These are phyloP conservation scores for Bombylius major DNA, from an alignment of 2,888 invertebrate genomes.

Conservation along the genomic window DNA sequence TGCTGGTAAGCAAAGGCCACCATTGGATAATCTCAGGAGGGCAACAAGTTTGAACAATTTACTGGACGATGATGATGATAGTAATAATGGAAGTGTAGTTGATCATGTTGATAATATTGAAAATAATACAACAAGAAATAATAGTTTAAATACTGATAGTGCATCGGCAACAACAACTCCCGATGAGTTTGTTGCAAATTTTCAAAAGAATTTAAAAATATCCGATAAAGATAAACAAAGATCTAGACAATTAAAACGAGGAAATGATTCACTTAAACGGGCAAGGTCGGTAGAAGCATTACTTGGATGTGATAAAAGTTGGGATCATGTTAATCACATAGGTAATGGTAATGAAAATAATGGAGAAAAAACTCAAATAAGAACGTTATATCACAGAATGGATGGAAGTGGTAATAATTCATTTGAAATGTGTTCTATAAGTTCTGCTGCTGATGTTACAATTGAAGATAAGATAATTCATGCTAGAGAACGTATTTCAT, in stretches of 20 bases:
- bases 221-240: slow-evolving; percentile 9
- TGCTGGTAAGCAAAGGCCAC: slow-evolving; percentile 48
- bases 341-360: not conserved
- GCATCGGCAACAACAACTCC: not conserved
- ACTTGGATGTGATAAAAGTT: slow-evolving; percentile 47
- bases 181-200: slow-evolving; percentile 11
- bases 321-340: slow-evolving; percentile 19
- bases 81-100: slow-evolving; percentile 25
- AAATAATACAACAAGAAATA: slow-evolving; percentile 4
- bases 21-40: slow-evolving; percentile 56
- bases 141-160: not conserved
- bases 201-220: slow-evolving; percentile 11
- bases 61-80: slow-evolving; percentile 50
- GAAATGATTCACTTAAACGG: slow-evolving; percentile 59
- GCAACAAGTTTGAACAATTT: slow-evolving; percentile 77
- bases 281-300: slow-evolving; percentile 79
- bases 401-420: not conserved
- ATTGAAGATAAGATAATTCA: slow-evolving; percentile 36
- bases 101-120: slow-evolving; percentile 12
- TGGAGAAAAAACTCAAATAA: not conserved
- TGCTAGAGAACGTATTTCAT: slow-evolving; percentile 37
- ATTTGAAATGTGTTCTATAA: not conserved
- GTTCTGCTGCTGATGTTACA: slow-evolving; percentile 20
- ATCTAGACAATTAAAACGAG: slow-evolving; percentile 40
- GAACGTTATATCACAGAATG: not conserved